A percentile compares a stretch with the other conserved stretches of the same genome.
Evolutionary conservation across 1,140 invertebrate species (phyloP).

Genomic region (Brachionus rubens): DNA sequence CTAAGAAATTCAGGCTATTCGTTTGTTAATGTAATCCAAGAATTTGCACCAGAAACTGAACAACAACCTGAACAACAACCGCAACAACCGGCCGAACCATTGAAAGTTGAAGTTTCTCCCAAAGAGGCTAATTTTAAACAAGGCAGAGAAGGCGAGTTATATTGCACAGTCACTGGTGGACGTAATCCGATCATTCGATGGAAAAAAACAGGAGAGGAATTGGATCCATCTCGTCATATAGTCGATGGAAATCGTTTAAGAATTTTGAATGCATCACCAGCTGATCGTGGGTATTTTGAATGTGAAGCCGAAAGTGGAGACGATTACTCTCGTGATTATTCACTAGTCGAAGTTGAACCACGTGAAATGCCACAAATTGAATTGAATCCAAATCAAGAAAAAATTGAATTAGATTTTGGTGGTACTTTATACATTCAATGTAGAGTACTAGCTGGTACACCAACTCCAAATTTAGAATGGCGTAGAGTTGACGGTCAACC

Average conservation of each 20-base stretch:
- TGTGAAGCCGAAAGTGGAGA: background rate
- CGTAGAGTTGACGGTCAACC: constrained; percentile 13
- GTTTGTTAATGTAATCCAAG: background rate
- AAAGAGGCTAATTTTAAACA: constrained; percentile 23
- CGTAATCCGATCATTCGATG: background rate
- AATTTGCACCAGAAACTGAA: background rate
- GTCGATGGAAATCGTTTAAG: constrained; percentile 20
- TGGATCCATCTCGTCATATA: constrained; percentile 13
- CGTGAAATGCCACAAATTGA: constrained; percentile 34
- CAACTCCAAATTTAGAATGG: constrained; percentile 26
- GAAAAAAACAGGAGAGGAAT: constrained; percentile 34
- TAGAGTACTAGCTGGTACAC: constrained; percentile 2
- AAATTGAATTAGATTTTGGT: constrained; percentile 9
- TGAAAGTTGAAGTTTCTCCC: constrained; percentile 18
- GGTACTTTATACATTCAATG: constrained; percentile 36
- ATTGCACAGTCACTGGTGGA: constrained; percentile 20
- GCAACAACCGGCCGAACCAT: background rate
- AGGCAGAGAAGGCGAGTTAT: constrained; percentile 11
- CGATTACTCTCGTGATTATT: constrained; percentile 9
- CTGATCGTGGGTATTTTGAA: constrained; percentile 36
- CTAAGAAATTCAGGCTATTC: background rate
- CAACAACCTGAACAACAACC: background rate
- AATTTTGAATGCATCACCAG: background rate
- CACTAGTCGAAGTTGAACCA: constrained; percentile 19
- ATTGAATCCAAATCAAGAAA: constrained; percentile 15